A percentile compares a stretch with the other conserved stretches of the same genome.
Evolutionary conservation across 2,888 invertebrate species (phyloP).

Genomic region (Drosophila prostipennis): DNA sequence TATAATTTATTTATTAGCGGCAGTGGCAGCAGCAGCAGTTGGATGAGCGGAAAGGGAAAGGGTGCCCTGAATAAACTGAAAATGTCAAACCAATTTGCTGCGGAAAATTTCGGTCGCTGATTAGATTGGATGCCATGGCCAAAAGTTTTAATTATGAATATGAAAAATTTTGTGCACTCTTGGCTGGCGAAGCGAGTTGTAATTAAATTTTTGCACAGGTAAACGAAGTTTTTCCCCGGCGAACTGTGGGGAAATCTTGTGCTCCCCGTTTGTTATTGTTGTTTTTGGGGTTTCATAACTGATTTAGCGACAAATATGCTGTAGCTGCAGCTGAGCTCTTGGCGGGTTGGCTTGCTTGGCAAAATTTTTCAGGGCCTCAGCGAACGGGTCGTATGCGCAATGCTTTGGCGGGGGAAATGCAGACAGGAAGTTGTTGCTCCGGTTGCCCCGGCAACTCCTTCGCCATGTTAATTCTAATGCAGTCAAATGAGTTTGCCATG

Average conservation of each 20-base stretch:
- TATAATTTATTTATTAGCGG: conserved; percentile 69
- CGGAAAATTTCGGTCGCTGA: conserved; percentile 43
- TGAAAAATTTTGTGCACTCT: conserved; percentile 44
- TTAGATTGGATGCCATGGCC: conserved; percentile 52
- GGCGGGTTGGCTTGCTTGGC: conserved; percentile 5
- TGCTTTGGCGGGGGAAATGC: conserved; percentile 50
- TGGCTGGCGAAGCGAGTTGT: conserved; percentile 40
- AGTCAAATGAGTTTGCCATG: conserved; percentile 63
- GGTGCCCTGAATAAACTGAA: conserved; percentile 33
- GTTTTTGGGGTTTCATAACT: conserved; percentile 36
- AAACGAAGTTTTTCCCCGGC: conserved; percentile 36
- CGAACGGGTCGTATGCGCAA: conserved; percentile 52
- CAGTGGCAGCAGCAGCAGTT: conserved; percentile 15
- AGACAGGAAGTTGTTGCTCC: conserved; percentile 52
- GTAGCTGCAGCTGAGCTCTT: conserved; percentile 3
- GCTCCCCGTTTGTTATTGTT: conserved; percentile 15
- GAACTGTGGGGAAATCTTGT: conserved; percentile 6
- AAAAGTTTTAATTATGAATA: conserved; percentile 70
- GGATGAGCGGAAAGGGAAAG: conserved; percentile 4
- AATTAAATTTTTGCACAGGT: conserved; percentile 59
- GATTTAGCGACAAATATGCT: conserved; percentile 49
- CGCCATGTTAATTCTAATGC: conserved; percentile 59
- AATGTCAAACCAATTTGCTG: conserved; percentile 57
- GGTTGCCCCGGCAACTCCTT: conserved; percentile 10
- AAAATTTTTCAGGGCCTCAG: conserved; percentile 35